phyloP scores from a whole-genome alignment of 2,888 invertebrate genomes.

The Anoncus sp. region DNA sequence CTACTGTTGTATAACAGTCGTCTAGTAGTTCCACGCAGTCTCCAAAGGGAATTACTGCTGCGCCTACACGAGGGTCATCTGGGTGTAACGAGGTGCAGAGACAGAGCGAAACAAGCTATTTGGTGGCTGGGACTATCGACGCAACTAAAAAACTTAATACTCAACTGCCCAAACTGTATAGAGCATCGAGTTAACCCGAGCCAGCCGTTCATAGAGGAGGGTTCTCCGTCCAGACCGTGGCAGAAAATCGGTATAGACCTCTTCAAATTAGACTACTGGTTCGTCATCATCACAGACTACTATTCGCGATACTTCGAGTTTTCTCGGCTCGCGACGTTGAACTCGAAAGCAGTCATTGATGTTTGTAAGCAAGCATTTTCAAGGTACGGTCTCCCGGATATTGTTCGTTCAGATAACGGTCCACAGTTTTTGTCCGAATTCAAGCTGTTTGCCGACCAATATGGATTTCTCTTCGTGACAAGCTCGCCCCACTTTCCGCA shows the following conservation, averaged over 20 bases:
- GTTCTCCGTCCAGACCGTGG: constrained; percentile 60
- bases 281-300: constrained; percentile 51
- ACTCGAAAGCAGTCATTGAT: constrained; percentile 25
- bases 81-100: constrained; percentile 57
- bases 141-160: constrained; percentile 52
- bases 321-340: constrained; percentile 24
- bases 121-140: constrained; percentile 63
- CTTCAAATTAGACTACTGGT: constrained; percentile 38
- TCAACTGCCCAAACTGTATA: constrained; percentile 56
- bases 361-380: constrained; percentile 27
- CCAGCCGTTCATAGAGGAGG: constrained; percentile 52
- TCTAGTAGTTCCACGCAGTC: constrained; percentile 63
- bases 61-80: constrained; percentile 70
- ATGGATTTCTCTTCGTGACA: constrained; percentile 21
- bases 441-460: constrained; percentile 24
- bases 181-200: constrained; percentile 39
- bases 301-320: constrained; percentile 56
- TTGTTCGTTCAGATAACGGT: constrained; percentile 29
- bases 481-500: constrained; percentile 54
- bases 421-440: constrained; percentile 37
- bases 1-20: constrained; percentile 63
- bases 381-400: constrained; percentile 30
- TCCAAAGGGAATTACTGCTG: constrained; percentile 63
- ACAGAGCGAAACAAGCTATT: constrained; percentile 60
- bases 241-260: constrained; percentile 58